Conservation (phyloP, 2,797 vertebrate genomes). For the Erpetoichthys calabaricus region DNA sequence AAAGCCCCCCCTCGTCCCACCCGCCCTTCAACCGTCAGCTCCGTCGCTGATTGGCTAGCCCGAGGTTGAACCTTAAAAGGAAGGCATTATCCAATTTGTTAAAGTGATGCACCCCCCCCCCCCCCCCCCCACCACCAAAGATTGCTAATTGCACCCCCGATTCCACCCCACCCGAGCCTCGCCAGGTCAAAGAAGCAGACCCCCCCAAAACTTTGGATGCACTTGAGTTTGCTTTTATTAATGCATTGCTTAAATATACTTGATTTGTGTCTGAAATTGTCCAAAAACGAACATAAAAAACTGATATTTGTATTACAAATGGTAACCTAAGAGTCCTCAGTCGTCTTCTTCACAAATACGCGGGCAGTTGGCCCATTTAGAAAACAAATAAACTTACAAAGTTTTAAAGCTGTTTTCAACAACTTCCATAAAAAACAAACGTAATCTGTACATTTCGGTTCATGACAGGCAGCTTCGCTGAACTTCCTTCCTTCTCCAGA, state of each 20-base stretch:
- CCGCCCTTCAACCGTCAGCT: no score
- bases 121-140: no score
- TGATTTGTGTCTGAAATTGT: constrained; percentile 70
- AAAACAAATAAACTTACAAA: constrained; percentile 77
- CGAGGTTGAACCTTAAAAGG: no score
- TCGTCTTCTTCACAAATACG: constrained; percentile 93
- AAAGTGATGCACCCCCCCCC: no score
- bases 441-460: constrained; percentile 51
- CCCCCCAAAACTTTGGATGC: no score
- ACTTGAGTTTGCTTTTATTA: constrained; percentile 52
- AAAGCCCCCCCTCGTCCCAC: no score
- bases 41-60: no score
- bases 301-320: constrained; percentile 95
- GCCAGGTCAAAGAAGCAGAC: no score
- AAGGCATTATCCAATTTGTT: no score
- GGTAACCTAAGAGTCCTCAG: constrained; percentile 89
- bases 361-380: constrained; percentile 79
- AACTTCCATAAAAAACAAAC: constrained; percentile 77
- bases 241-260: constrained; percentile 81
- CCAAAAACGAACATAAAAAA: constrained; percentile 89
- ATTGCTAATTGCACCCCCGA: no score
- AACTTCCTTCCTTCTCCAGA: constrained; percentile 30
- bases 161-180: no score
- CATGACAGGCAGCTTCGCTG: constrained; percentile 54
- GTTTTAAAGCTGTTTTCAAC: constrained; percentile 81